phyloP scores from a whole-genome alignment of 2,113 vertebrate genomes.

The Chloebia gouldiae region DNA sequence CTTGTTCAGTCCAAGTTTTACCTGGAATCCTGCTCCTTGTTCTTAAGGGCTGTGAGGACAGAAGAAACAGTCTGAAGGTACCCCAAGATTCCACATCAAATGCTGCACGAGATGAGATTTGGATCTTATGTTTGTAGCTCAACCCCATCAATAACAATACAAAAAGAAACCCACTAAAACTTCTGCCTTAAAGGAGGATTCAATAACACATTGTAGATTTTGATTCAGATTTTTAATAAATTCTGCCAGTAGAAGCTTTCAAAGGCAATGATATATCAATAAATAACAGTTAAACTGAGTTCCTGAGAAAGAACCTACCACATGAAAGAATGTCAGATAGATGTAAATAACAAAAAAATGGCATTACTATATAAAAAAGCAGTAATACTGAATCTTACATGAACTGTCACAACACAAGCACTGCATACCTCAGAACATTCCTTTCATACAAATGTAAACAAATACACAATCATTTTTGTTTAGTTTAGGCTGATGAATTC shows the following conservation, averaged over 20 bases:
- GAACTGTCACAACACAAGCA: constrained; percentile 87
- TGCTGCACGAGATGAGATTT: not conserved
- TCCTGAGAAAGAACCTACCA: constrained; percentile 87
- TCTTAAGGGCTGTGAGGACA: not conserved
- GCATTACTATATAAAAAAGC: constrained; percentile 73
- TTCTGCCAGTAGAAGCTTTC: constrained; percentile 83
- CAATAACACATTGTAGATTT: constrained; percentile 7
- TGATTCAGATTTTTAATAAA: constrained; percentile 77
- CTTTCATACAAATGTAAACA: constrained; percentile 92
- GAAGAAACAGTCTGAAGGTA: not conserved
- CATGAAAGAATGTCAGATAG: constrained; percentile 75
- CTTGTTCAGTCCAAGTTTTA: not conserved
- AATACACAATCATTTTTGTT: constrained; percentile 75
- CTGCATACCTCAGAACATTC: constrained; percentile 85
- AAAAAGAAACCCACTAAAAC: not conserved
- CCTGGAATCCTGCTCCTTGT: not conserved
- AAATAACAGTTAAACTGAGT: constrained; percentile 86
- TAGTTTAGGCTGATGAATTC: constrained; percentile 71
- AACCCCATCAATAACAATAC: not conserved
- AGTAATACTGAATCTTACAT: constrained; percentile 91
- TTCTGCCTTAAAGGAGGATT: not conserved
- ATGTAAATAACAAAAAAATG: constrained; percentile 75
- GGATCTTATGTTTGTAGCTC: not conserved
- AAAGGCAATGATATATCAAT: constrained; percentile 85
- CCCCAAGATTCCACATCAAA: not conserved